A percentile compares a stretch with the other conserved stretches of the same genome.
These are phyloP conservation scores for Melanotaenia duboulayi DNA, from an alignment of 2,113 vertebrate species.

Conservation along the genomic window DNA sequence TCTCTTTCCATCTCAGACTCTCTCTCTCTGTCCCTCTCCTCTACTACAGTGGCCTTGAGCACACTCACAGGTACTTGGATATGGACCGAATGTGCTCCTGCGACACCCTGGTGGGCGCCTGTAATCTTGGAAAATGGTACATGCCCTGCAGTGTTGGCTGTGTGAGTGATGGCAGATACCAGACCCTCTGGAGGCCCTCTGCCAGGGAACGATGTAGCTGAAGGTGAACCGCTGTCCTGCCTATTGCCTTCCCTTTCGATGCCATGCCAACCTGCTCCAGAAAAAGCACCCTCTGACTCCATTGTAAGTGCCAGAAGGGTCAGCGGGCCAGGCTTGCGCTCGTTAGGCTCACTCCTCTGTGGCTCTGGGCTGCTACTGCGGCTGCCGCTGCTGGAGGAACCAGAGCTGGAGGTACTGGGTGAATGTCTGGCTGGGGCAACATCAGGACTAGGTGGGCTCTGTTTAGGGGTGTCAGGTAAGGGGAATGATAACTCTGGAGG, in stretches of 20 bases:
- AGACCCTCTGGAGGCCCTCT: constrained; percentile 65
- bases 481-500: constrained; percentile 83
- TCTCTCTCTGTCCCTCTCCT: constrained; percentile 61
- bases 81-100: constrained; percentile 54
- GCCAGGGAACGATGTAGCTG: constrained; percentile 43
- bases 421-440: constrained; percentile 71
- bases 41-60: constrained; percentile 62
- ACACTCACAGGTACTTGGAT: constrained; percentile 71
- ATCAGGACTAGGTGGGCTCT: constrained; percentile 83
- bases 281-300: constrained; percentile 82
- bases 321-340: constrained; percentile 81
- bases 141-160: constrained; percentile 67
- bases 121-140: constrained; percentile 62
- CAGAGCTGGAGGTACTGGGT: constrained; percentile 81
- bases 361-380: constrained; percentile 85
- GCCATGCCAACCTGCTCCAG: constrained; percentile 69
- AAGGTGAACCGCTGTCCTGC: constrained; percentile 58
- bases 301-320: constrained; percentile 83
- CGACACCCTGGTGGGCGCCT: constrained; percentile 62
- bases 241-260: constrained; percentile 63
- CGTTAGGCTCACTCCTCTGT: constrained; percentile 68
- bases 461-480: constrained; percentile 84
- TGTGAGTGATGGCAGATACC: constrained; percentile 74
- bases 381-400: constrained; percentile 82
- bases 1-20: constrained; percentile 59